Evolutionary conservation across 2,888 invertebrate genomes (phyloP).

Genomic region (Marronus borbonicus): DNA sequence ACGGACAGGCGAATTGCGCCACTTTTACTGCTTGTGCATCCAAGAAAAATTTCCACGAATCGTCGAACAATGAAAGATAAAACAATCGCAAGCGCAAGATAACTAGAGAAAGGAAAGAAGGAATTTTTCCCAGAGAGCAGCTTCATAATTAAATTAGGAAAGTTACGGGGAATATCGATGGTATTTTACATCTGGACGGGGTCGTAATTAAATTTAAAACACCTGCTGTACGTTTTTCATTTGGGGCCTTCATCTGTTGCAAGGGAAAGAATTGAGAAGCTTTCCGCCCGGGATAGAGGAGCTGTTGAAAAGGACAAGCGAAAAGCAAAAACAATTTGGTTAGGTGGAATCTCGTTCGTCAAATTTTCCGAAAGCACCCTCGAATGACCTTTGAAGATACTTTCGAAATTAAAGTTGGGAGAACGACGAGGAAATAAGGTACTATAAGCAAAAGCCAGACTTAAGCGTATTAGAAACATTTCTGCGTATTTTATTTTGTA

Average conservation of each 20-base stretch:
- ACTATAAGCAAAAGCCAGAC: too few relatives aligned
- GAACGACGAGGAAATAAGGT: too few relatives aligned
- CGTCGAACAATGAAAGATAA: conserved; percentile 1
- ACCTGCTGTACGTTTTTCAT: conserved; percentile 38
- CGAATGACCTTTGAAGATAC: too few relatives aligned
- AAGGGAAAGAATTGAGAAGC: neutral
- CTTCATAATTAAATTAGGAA: conserved; percentile 37
- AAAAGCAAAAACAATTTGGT: neutral
- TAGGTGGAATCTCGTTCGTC: neutral
- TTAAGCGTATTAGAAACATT: too few relatives aligned
- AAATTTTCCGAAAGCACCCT: neutral
- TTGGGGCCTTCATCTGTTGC: neutral
- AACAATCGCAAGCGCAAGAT: neutral
- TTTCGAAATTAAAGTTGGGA: too few relatives aligned
- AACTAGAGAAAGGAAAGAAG: neutral
- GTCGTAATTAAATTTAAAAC: conserved; percentile 47
- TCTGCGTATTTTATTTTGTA: too few relatives aligned
- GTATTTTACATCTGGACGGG: conserved; percentile 18
- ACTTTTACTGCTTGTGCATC: neutral
- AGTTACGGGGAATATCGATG: conserved; percentile 38
- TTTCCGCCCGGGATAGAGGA: neutral
- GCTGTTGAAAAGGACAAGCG: neutral
- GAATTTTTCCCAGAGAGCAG: conserved; percentile 7
- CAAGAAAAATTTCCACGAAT: neutral
- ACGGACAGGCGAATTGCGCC: neutral